Conservation (phyloP, 1,140 invertebrate species). For the Bombus ignitus region DNA sequence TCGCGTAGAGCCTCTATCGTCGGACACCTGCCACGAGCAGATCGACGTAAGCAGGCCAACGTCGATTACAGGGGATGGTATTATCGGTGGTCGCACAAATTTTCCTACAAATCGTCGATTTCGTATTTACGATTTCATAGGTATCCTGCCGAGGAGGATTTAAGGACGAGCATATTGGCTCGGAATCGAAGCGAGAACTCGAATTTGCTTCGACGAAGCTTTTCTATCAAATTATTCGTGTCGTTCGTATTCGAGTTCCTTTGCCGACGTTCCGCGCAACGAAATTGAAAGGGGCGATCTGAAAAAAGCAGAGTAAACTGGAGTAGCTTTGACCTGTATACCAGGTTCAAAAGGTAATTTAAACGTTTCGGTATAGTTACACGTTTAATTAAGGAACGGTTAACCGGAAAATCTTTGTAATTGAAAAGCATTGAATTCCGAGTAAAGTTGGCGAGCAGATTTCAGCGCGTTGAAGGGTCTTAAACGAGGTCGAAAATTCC, state of each 20-base stretch:
- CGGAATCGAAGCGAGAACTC: too few species aligned
- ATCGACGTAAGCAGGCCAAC: slow-evolving; percentile 17
- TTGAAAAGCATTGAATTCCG: background rate
- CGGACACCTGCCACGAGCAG: slow-evolving; percentile 24
- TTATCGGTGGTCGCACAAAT: fast-evolving
- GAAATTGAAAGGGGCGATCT: background rate
- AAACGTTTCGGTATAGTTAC: background rate
- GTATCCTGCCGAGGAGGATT: too few species aligned
- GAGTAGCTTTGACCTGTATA: background rate
- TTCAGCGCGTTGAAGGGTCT: background rate
- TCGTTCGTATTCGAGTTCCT: background rate
- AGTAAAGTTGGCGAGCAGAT: background rate
- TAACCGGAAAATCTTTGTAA: background rate
- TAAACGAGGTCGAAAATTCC: slow-evolving; percentile 11
- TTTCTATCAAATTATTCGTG: background rate
- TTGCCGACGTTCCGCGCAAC: background rate
- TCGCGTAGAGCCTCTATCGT: background rate
- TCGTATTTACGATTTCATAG: too few species aligned
- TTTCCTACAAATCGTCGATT: too few species aligned
- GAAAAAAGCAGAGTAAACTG: background rate
- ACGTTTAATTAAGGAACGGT: background rate
- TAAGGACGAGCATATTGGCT: too few species aligned
- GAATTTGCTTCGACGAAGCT: background rate
- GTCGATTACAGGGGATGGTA: too few species aligned
- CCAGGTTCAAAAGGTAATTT: too few species aligned